Conservation (phyloP, 1,140 invertebrate genomes). For the Chlorops oryzae region DNA sequence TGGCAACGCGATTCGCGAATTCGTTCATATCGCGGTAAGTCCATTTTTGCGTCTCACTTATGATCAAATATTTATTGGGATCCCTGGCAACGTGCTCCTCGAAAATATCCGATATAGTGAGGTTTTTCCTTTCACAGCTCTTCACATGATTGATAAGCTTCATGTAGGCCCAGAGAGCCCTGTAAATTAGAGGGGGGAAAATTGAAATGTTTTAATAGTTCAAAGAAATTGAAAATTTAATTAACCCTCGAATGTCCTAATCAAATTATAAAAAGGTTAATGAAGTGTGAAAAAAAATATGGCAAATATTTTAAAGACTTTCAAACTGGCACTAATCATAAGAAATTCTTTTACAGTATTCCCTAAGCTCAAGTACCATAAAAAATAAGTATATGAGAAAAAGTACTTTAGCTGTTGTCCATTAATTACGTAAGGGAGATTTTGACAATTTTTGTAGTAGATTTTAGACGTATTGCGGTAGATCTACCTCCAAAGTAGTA, state of each 20-base stretch:
- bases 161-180: constrained; percentile 60
- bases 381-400: too few relatives aligned
- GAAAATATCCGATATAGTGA: constrained; percentile 67
- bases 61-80: constrained; percentile 71
- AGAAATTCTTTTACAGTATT: neutral
- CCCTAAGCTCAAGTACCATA: too few relatives aligned
- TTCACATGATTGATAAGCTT: constrained; percentile 58
- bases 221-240: too few relatives aligned
- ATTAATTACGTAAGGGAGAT: too few relatives aligned
- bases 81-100: constrained; percentile 60
- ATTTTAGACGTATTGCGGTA: too few relatives aligned
- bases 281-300: neutral
- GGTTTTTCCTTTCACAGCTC: constrained; percentile 57
- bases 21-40: constrained; percentile 76
- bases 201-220: neutral
- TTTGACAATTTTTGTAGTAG: too few relatives aligned
- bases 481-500: too few relatives aligned
- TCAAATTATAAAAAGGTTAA: neutral
- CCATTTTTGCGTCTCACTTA: constrained; percentile 65
- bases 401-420: too few relatives aligned
- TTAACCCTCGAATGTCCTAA: too few relatives aligned
- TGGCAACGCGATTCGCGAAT: constrained; percentile 80
- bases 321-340: neutral
- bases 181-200: constrained; percentile 1
- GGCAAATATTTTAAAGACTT: neutral